Conservation (phyloP, 2,113 vertebrate species). For the Scalopus aquaticus region DNA sequence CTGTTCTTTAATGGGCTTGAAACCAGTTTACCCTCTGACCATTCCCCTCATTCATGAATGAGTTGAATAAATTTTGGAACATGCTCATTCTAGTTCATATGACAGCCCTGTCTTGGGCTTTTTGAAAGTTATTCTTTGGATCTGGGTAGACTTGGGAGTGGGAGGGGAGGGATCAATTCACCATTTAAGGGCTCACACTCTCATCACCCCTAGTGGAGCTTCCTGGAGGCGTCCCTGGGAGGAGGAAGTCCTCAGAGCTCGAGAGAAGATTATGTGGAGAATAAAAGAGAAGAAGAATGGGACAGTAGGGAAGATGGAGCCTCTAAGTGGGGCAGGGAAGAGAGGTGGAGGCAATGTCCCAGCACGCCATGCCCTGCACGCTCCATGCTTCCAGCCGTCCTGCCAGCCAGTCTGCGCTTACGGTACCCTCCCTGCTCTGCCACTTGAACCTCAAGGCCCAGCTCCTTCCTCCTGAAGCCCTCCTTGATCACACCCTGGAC, state of each 20-base stretch:
- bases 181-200: background rate
- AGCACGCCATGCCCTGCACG: accelerated
- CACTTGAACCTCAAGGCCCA: background rate
- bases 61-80: background rate
- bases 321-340: background rate
- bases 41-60: background rate
- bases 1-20: background rate
- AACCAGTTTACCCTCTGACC: background rate
- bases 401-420: too few relatives aligned
- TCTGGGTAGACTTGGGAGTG: background rate
- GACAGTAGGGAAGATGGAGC: background rate
- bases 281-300: background rate
- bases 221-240: background rate
- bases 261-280: background rate
- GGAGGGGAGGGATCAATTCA: accelerated
- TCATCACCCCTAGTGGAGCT: background rate
- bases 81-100: background rate
- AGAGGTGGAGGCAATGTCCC: background rate
- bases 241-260: background rate
- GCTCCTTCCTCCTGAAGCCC: background rate
- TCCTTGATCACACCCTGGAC: background rate
- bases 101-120: background rate
- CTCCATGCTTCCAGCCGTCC: background rate
- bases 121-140: background rate
- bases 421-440: background rate